phyloP scores from a whole-genome alignment of 2,797 vertebrate genomes.

The Pipistrellus kuhlii region DNA sequence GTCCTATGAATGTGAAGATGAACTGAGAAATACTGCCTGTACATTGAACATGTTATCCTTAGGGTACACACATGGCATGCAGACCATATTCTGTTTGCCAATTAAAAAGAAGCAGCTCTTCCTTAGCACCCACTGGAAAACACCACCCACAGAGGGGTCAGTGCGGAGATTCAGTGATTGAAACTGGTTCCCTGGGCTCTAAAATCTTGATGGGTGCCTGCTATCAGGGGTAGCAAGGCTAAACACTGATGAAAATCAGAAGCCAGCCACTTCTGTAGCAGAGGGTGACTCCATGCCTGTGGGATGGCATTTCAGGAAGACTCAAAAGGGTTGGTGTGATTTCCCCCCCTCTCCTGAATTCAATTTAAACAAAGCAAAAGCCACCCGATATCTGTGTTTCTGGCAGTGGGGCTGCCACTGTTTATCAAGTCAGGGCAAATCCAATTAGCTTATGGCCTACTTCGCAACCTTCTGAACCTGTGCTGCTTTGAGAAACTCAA shows the following conservation, averaged over 20 bases:
- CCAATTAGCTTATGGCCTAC: slow-evolving; percentile 98
- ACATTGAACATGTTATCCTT: fast-evolving
- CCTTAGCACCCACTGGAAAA: background rate
- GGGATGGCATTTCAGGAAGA: slow-evolving; percentile 88
- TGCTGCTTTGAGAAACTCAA: slow-evolving; percentile 95
- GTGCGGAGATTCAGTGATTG: slow-evolving; percentile 47
- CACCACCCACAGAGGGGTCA: background rate
- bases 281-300: slow-evolving; percentile 76
- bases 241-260: slow-evolving; percentile 94
- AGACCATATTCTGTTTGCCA: fast-evolving
- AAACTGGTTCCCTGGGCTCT: slow-evolving; percentile 59
- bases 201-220: slow-evolving; percentile 86
- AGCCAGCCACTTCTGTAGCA: slow-evolving; percentile 88
- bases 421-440: slow-evolving; percentile 98
- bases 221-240: slow-evolving; percentile 90
- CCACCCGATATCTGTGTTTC: slow-evolving; percentile 72
- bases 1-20: fast-evolving
- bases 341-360: slow-evolving; percentile 17
- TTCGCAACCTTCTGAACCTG: slow-evolving; percentile 98
- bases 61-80: fast-evolving
- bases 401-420: slow-evolving; percentile 91
- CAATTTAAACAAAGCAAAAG: slow-evolving; percentile 84
- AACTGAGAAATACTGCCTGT: fast-evolving
- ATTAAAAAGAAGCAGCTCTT: no score
- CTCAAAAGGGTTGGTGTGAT: background rate